Conservation (phyloP, 2,797 vertebrate genomes). For the Zenarchopterus dispar region DNA sequence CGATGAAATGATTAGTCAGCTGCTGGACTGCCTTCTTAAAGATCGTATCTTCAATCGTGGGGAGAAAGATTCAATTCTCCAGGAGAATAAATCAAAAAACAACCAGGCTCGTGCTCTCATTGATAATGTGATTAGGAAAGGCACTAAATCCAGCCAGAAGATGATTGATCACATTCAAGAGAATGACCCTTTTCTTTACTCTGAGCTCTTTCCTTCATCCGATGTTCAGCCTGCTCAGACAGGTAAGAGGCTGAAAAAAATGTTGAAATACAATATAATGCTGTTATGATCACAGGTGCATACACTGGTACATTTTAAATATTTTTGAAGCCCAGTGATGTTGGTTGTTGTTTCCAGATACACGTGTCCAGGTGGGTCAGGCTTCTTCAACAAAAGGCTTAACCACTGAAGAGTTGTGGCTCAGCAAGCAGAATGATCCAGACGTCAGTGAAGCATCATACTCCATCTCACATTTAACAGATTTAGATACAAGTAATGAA, state of each 20-base stretch:
- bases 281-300: too few relatives aligned
- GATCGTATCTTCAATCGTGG: slow-evolving; percentile 51
- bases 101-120: slow-evolving; percentile 72
- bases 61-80: slow-evolving; percentile 64
- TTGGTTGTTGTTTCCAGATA: too few relatives aligned
- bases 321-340: too few relatives aligned
- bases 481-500: background rate
- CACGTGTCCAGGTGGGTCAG: too few relatives aligned
- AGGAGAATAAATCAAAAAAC: rapidly evolving
- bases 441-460: slow-evolving; percentile 32
- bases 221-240: background rate
- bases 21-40: slow-evolving; percentile 72
- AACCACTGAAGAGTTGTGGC: slow-evolving; percentile 26
- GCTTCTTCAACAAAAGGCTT: background rate
- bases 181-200: background rate
- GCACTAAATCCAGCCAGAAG: slow-evolving; percentile 51
- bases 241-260: slow-evolving; percentile 1
- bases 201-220: slow-evolving; percentile 13
- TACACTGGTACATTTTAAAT: too few relatives aligned
- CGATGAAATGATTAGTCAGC: slow-evolving; percentile 19
- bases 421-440: background rate
- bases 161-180: slow-evolving; percentile 44
- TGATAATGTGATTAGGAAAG: slow-evolving; percentile 72
- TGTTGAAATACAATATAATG: background rate
- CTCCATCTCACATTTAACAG: background rate